Base-by-base conservation (phyloP, 2,797 vertebrate genomes). In the Okamejei kenojei region DNA sequence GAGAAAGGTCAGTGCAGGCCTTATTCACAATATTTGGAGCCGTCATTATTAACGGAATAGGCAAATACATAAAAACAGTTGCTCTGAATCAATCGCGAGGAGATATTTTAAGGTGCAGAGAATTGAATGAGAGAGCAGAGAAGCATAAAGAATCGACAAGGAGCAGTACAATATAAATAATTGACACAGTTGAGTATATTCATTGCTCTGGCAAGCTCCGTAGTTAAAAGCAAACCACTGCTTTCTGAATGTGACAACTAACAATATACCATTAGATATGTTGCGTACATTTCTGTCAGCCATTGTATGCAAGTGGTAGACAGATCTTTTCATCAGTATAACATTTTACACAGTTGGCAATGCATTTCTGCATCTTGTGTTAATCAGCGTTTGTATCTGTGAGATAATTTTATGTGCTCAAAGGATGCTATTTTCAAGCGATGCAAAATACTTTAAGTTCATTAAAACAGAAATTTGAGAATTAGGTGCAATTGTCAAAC, bases 211-310 rank as follows among this genome's bases (percentile, higher is more conserved):
- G 45, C 19, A 32, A 45, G 23, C 32, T 91, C 88, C 32, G 7
- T 45, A 91, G 68, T 45, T 91, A 91, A 86, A 91, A 29, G 35
- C 88, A 91, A 91, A 71, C 3, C 68, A 45, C 68, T 74, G 7
- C 23, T 45, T 26, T 26, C 65, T 74, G 21, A 2, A 21, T 32
- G 9, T 74, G 10, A 73, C 88, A 90, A 90, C 86, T 90, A 63
- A 90, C 88, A 90, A 45, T 71, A 90, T 8, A 71, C 63, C 88
- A 73, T 45, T 73, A 73, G 63, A 73, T 32, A 90, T 90, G 38
- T 73, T 91, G 23, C 35, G 29, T 61, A 86, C 61, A 32, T 86
- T 84, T 86, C 29, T 65, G 58, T 65, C 82, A 86, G 63, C 88
- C 35, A 54, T n/a, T 63, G 29, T 61, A 32, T n/a, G 10, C 23